Conservation (phyloP, 2,113 vertebrate genomes). For the Eublepharis macularius region DNA sequence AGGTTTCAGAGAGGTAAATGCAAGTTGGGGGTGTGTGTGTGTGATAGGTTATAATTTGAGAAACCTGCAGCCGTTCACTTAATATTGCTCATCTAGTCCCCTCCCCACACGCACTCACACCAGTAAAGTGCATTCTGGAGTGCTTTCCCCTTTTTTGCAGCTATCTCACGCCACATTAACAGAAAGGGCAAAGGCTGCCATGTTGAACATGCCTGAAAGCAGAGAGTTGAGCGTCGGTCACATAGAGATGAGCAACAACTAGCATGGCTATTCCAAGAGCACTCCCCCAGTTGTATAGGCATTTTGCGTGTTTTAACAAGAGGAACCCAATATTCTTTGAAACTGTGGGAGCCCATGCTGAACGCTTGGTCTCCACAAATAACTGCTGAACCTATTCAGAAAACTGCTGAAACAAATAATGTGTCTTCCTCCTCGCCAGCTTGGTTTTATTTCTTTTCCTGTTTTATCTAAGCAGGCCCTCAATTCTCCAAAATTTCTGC, state of each 20-base stretch:
- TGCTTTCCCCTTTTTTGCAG: background rate
- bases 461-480: background rate
- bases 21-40: too few species aligned
- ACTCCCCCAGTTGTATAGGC: background rate
- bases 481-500: too few species aligned
- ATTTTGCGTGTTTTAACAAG: background rate
- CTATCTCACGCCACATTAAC: background rate
- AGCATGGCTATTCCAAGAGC: background rate
- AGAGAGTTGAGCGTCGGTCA: background rate
- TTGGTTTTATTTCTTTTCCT: background rate
- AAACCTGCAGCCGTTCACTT: too few species aligned
- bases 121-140: background rate
- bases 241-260: background rate
- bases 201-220: background rate
- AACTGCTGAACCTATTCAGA: background rate
- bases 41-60: too few species aligned
- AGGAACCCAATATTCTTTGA: background rate
- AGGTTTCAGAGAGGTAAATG: slow-evolving; percentile 92
- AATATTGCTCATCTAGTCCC: too few species aligned
- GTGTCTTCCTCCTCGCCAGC: too few species aligned
- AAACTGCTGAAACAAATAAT: background rate
- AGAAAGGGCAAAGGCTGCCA: background rate
- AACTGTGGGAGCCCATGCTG: background rate
- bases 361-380: background rate
- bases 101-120: too few species aligned